Evolutionary conservation across 2,888 invertebrate species (phyloP).

Genomic region (Melangyna quadrimaculata): DNA sequence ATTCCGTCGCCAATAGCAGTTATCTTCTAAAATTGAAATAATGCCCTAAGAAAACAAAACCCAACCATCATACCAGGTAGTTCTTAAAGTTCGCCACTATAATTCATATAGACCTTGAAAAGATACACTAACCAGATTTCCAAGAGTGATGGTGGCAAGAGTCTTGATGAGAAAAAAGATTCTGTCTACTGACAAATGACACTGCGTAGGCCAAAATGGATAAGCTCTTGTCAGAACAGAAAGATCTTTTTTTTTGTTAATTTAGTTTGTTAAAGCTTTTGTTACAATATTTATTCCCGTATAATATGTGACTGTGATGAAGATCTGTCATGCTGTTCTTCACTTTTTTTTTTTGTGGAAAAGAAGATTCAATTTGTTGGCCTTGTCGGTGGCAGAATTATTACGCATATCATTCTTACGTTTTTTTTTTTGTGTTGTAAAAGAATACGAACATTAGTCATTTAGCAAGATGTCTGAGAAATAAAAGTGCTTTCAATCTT

Average conservation of each 20-base stretch:
- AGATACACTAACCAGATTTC: slow-evolving; percentile 48
- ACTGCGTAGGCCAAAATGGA: slow-evolving; percentile 49
- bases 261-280: slow-evolving; percentile 28
- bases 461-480: background rate
- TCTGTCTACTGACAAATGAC: slow-evolving; percentile 32
- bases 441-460: slow-evolving; percentile 29
- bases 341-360: background rate
- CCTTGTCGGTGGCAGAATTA: slow-evolving; percentile 30
- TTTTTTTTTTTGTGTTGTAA: background rate
- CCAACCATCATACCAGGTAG: slow-evolving; percentile 10
- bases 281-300: background rate
- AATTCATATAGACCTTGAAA: slow-evolving; percentile 36
- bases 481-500: slow-evolving; percentile 25
- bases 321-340: slow-evolving; percentile 4
- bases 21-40: slow-evolving; percentile 2
- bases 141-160: background rate
- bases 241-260: background rate
- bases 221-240: slow-evolving; percentile 23
- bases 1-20: slow-evolving; percentile 21
- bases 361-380: slow-evolving; percentile 11
- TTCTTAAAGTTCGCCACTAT: background rate
- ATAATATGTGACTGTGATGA: slow-evolving; percentile 32
- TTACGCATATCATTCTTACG: slow-evolving; percentile 15
- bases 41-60: slow-evolving; percentile 17
- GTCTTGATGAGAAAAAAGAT: slow-evolving; percentile 11